Evolutionary conservation across 2,797 vertebrate genomes (phyloP).

Genomic region (Alcedo quadribrachys): DNA sequence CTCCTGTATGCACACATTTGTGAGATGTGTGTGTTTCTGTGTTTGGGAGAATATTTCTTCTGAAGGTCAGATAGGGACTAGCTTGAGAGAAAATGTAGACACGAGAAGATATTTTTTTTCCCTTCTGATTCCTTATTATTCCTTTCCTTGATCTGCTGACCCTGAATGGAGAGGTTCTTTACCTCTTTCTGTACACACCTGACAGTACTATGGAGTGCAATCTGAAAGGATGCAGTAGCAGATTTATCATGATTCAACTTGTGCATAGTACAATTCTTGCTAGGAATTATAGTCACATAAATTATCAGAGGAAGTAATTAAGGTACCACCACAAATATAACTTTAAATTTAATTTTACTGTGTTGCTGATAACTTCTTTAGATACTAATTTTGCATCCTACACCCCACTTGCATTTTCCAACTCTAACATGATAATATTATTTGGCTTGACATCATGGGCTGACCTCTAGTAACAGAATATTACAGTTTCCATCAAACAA

Average conservation of each 20-base stretch:
- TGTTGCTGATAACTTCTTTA: neutral
- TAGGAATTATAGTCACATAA: neutral
- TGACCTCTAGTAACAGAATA: neutral
- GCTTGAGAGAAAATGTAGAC: neutral
- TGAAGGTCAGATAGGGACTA: neutral
- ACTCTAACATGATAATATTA: neutral
- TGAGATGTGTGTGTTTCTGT: neutral
- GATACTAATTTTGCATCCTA: neutral
- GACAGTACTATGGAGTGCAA: neutral
- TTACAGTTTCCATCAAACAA: neutral
- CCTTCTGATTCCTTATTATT: neutral
- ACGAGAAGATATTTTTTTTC: neutral
- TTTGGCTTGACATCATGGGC: neutral
- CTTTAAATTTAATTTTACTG: neutral
- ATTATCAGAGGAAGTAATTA: neutral
- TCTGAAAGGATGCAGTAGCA: neutral
- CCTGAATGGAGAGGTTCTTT: neutral
- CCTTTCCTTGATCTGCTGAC: neutral
- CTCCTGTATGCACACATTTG: neutral
- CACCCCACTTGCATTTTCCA: neutral
- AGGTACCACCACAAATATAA: neutral
- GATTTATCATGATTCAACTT: neutral
- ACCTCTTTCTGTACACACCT: neutral
- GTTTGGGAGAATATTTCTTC: neutral
- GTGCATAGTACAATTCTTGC: neutral